Evolutionary conservation across 2,888 invertebrate species (phyloP), one percentile per base, ranked within the genome.

Genomic region (Sinelater perroti): DNA sequence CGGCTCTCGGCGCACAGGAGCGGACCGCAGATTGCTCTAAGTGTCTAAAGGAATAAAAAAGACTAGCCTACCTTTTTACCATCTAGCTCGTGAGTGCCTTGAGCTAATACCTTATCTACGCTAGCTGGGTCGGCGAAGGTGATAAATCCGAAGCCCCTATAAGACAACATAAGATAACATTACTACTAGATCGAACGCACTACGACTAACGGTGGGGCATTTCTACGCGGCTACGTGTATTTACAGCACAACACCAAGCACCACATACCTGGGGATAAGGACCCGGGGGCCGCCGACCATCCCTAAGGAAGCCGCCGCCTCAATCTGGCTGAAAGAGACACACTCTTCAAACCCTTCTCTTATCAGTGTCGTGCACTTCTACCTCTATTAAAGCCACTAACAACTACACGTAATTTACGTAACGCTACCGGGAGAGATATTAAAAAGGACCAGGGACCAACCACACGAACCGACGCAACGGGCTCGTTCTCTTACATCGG

Each of bases 61-160:
- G 36, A 31, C 64, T 64, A 74, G 80, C 85, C 87, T 85, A 97
- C 97, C 94, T 97, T 97, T 90, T 98, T 98, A 79, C 97, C 96
- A 84, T 99, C 98, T 85, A 99, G 88, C 85, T 97, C 97, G 84
- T 99, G 99, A 81, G 93, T 94, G 82, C 93, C 92, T 85, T 95
- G 93, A 80, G 93, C 92, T 87, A 99, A 89, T 81, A 99, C 97
- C 87, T 97, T 97, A 86, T 98, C 97, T 86, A 98, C 97, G 85
- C 95, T 93, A 83, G 91, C 87, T 78, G 97, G 92, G 84, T 98
- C 97, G 82, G 93, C 91, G 85, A 97, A 99, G 81, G 98, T 99
- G 85, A 99, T 96, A 87, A 99, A 99, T 78, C 99, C 99, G 81
- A 99, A 99, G 78, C 98, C 98, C 87, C 97, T 97, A 90, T 66